phyloP scores from a whole-genome alignment of 2,113 vertebrate genomes.

The Genyomyrus donnyi region DNA sequence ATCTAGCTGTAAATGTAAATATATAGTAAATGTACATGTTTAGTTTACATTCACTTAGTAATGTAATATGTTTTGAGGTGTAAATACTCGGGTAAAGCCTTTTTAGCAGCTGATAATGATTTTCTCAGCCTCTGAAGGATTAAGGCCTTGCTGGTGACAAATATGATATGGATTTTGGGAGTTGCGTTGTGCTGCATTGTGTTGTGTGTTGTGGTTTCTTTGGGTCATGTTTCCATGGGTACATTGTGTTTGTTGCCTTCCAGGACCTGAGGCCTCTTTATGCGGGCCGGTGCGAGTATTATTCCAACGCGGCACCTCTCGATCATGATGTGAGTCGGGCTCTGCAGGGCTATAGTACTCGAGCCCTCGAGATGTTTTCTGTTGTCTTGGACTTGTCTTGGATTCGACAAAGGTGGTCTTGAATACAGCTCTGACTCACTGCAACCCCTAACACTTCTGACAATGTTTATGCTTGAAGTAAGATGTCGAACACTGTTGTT shows the following conservation, averaged over 20 bases:
- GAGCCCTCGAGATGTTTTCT: neutral
- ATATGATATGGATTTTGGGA: neutral
- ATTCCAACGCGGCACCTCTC: constrained; percentile 65
- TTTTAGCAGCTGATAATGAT: neutral
- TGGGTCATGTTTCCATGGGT: neutral
- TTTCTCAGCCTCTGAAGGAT: neutral
- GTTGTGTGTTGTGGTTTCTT: neutral
- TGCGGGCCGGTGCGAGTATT: constrained; percentile 83
- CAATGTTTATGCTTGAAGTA: neutral
- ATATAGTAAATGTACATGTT: neutral
- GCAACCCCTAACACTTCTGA: neutral
- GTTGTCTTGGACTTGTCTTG: neutral
- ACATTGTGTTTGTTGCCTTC: constrained; percentile 16
- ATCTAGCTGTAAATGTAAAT: neutral
- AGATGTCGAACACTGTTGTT: neutral
- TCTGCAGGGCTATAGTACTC: neutral
- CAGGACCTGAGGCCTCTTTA: constrained; percentile 91
- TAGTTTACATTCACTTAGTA: neutral
- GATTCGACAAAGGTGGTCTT: neutral
- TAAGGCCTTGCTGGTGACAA: neutral
- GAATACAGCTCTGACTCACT: neutral
- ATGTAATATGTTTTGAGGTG: neutral
- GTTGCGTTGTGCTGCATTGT: neutral
- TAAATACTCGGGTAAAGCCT: neutral
- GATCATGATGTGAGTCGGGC: constrained; percentile 53